phyloP scores from a whole-genome alignment of 1,140 invertebrate genomes.

The Propsilocerus akamusi region DNA sequence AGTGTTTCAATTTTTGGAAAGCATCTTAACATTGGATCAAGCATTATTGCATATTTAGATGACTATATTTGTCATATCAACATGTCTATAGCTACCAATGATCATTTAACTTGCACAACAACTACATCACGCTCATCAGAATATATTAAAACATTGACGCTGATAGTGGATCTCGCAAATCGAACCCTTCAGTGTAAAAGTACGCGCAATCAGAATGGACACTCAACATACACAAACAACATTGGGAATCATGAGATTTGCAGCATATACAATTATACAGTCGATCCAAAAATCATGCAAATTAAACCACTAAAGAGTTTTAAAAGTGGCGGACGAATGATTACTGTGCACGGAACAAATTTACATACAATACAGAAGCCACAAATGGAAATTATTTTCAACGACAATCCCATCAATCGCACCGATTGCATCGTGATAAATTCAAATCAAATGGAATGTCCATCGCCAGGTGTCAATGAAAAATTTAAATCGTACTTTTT shows the following conservation, averaged over 20 bases:
- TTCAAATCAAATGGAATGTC: constrained; percentile 85
- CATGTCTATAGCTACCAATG: constrained; percentile 72
- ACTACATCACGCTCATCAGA: constrained; percentile 35
- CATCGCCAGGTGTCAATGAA: constrained; percentile 63
- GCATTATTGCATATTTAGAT: constrained; percentile 71
- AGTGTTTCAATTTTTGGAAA: constrained; percentile 75
- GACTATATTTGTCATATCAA: constrained; percentile 77
- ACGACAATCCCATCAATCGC: constrained; percentile 43
- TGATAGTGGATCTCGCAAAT: constrained; percentile 72
- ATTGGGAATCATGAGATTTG: constrained; percentile 10
- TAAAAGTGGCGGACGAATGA: constrained; percentile 78
- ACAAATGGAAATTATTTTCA: constrained; percentile 45
- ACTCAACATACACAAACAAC: neutral
- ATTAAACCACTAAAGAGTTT: constrained; percentile 77
- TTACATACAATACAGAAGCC: constrained; percentile 81
- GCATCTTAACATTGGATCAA: constrained; percentile 86
- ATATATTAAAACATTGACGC: constrained; percentile 37
- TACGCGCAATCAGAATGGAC: neutral
- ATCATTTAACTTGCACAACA: constrained; percentile 70
- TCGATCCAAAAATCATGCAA: constrained; percentile 85
- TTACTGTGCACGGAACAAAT: constrained; percentile 83
- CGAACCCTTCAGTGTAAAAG: constrained; percentile 37
- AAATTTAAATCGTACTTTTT: constrained; percentile 24
- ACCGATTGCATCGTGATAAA: constrained; percentile 73
- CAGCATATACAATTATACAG: constrained; percentile 65